These are phyloP conservation scores for Pachycephala philippinensis DNA, from an alignment of 2,113 vertebrate genomes.

Conservation along the genomic window DNA sequence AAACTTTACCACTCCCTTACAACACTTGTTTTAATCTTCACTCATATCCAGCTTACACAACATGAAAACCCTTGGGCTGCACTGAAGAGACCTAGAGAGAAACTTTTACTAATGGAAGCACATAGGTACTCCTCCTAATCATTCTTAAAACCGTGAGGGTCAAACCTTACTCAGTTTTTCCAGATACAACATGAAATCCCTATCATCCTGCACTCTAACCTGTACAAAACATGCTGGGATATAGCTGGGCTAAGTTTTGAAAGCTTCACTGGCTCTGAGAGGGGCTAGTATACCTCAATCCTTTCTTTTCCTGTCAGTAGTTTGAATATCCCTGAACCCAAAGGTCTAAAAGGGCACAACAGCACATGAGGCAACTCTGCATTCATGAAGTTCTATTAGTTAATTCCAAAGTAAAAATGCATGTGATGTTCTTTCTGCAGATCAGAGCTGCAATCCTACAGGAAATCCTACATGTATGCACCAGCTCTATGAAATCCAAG, in stretches of 20 bases:
- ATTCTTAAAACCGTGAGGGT: not conserved
- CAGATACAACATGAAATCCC: not conserved
- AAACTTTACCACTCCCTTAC: not conserved
- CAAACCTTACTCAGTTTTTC: not conserved
- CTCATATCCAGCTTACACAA: not conserved
- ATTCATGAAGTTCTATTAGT: not conserved
- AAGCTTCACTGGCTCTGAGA: not conserved
- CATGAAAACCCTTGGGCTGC: not conserved
- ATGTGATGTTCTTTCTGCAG: not conserved
- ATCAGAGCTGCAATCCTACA: not conserved
- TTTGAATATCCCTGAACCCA: not conserved
- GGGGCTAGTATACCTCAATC: not conserved
- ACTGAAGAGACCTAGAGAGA: not conserved
- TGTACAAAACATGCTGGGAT: not conserved
- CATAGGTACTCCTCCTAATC: not conserved
- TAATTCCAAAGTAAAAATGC: not conserved
- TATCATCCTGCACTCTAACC: not conserved
- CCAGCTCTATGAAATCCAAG: not conserved
- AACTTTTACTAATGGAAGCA: not conserved
- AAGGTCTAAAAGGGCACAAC: not conserved
- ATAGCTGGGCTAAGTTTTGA: not conserved
- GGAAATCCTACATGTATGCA: not conserved
- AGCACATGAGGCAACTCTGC: not conserved
- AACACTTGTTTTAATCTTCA: not conserved
- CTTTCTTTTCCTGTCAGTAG: not conserved